phyloP scores from a whole-genome alignment of 2,888 invertebrate species.

The Pycnomerus fuliginosus region DNA sequence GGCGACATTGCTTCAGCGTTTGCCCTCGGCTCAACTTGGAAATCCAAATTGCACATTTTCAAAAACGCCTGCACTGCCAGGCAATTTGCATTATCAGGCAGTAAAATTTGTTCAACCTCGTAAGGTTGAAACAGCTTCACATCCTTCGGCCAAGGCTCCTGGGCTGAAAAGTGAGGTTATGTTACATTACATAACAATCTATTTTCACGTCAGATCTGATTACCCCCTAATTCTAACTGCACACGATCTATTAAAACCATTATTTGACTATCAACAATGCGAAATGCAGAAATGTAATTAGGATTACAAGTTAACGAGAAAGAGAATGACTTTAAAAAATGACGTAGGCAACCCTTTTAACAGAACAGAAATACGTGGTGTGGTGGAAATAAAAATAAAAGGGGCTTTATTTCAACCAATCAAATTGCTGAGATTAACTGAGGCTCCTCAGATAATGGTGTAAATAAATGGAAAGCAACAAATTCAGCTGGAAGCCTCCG shows the following conservation, averaged over 20 bases:
- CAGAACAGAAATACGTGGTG: no score
- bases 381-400: no score
- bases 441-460: no score
- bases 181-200: conserved; percentile 8
- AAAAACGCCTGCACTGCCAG: conserved; percentile 90
- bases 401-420: no score
- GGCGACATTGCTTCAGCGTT: conserved; percentile 99
- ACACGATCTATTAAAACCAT: conserved; percentile 41
- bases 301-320: no score
- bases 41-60: conserved; percentile 87
- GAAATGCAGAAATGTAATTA: no score
- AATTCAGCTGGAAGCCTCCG: no score
- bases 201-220: no score
- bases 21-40: conserved; percentile 75
- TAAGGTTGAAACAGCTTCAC: conserved; percentile 85
- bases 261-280: conserved; percentile 2
- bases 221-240: conserved; percentile 41
- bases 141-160: conserved; percentile 89
- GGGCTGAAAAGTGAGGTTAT: conserved; percentile 56
- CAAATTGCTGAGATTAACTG: no score
- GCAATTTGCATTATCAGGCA: conserved; percentile 93
- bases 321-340: no score
- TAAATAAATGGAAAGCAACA: no score
- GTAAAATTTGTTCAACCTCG: conserved; percentile 89
- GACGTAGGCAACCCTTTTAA: no score